A percentile compares a stretch with the other conserved stretches of the same genome.
Evolutionary conservation across 2,113 vertebrate genomes (phyloP).

Genomic region (Asarcornis scutulata): DNA sequence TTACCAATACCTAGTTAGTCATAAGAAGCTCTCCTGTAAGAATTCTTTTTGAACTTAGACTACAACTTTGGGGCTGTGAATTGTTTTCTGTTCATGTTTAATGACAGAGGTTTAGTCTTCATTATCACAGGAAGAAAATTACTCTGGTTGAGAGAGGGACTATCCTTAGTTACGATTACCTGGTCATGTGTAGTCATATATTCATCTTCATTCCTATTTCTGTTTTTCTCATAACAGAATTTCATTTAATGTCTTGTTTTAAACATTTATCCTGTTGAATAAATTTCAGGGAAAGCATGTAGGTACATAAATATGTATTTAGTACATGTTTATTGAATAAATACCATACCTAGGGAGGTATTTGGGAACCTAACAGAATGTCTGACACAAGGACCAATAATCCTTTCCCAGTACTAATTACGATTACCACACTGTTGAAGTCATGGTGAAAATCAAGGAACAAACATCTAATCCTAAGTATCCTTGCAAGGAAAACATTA

Average conservation of each 20-base stretch:
- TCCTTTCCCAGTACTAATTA: neutral
- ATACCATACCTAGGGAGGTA: neutral
- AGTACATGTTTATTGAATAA: neutral
- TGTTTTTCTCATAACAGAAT: neutral
- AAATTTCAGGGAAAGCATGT: neutral
- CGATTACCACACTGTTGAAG: neutral
- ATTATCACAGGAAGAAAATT: neutral
- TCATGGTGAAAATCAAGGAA: neutral
- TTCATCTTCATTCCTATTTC: neutral
- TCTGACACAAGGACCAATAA: neutral
- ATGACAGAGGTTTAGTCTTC: neutral
- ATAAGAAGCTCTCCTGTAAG: neutral
- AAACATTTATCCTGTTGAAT: neutral
- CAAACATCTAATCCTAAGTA: neutral
- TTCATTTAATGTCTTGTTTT: neutral
- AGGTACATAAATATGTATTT: neutral
- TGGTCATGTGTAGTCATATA: neutral
- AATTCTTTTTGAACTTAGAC: neutral
- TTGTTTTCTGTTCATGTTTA: neutral
- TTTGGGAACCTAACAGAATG: neutral
- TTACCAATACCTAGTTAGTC: neutral
- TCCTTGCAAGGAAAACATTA: neutral
- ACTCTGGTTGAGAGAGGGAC: neutral
- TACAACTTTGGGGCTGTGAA: neutral
- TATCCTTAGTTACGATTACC: neutral